A percentile compares a stretch with the other conserved stretches of the same genome.
Evolutionary conservation across 1,140 invertebrate species (phyloP).

Genomic region (Sinonovacula constricta): DNA sequence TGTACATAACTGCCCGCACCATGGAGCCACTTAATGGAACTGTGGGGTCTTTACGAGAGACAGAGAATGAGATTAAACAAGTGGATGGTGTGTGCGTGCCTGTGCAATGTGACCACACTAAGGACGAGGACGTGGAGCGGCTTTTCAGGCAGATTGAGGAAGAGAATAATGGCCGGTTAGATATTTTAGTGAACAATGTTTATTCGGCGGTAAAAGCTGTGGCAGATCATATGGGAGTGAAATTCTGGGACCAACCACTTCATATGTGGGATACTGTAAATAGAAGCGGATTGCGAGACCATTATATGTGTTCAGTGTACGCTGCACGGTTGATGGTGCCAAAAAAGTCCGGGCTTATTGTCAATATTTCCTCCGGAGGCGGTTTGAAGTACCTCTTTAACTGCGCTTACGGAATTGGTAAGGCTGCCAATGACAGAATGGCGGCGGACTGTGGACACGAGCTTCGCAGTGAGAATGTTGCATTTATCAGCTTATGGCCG

Average conservation of each 20-base stretch:
- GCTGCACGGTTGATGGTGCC: conserved; percentile 78
- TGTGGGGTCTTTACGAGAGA: conserved; percentile 21
- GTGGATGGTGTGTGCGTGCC: conserved; percentile 76
- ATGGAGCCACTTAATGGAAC: too few relatives aligned
- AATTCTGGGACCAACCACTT: conserved; percentile 76
- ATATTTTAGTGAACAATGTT: conserved; percentile 81
- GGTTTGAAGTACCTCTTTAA: conserved; percentile 79
- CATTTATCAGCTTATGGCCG: conserved; percentile 79
- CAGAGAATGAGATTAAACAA: conserved; percentile 29
- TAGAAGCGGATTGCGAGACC: conserved; percentile 79
- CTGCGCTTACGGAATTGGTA: conserved; percentile 77
- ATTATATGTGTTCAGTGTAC: conserved; percentile 78
- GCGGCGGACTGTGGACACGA: conserved; percentile 78
- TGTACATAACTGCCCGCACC: too few relatives aligned
- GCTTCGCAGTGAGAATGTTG: conserved; percentile 75
- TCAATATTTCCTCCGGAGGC: conserved; percentile 79
- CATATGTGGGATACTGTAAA: conserved; percentile 77
- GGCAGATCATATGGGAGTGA: conserved; percentile 63
- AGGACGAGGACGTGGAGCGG: conserved; percentile 75
- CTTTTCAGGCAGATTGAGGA: conserved; percentile 77
- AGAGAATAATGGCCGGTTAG: conserved; percentile 78
- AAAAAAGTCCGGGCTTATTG: conserved; percentile 77
- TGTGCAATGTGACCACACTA: conserved; percentile 78
- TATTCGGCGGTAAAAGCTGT: conserved; percentile 76
- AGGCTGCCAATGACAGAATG: conserved; percentile 78